phyloP scores from a whole-genome alignment of 1,140 invertebrate genomes.

The Lepidurus couesii region DNA sequence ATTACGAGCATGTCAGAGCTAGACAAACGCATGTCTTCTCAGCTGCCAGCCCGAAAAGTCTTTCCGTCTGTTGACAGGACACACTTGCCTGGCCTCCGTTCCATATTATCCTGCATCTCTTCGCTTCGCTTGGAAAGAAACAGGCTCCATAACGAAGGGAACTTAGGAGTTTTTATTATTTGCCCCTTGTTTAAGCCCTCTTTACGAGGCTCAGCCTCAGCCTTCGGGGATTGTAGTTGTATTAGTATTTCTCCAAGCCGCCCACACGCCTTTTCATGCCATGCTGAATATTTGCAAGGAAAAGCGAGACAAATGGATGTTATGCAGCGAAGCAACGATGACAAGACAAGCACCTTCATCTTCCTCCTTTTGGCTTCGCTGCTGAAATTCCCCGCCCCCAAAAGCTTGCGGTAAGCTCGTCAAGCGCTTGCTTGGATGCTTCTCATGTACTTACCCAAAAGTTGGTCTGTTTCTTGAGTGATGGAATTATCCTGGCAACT shows the following conservation, averaged over 20 bases:
- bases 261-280: background rate
- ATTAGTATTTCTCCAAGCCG: background rate
- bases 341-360: background rate
- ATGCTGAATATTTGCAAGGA: background rate
- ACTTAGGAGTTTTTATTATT: background rate
- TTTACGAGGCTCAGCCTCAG: background rate
- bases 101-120: background rate
- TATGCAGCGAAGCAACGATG: conserved; percentile 9
- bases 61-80: conserved; percentile 9
- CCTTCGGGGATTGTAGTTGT: background rate
- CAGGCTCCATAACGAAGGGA: background rate
- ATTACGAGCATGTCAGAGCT: conserved; percentile 1
- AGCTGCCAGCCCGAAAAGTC: conserved; percentile 13
- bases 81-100: background rate
- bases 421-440: background rate
- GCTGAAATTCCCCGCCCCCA: background rate
- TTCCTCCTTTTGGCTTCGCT: background rate
- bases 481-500: background rate
- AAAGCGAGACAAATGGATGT: conserved; percentile 8
- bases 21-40: conserved; percentile 21
- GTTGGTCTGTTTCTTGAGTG: background rate
- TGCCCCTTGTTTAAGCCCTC: conserved; percentile 8
- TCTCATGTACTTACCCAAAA: background rate
- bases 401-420: background rate
- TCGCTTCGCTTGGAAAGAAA: background rate